Base-by-base conservation (phyloP, 2,888 invertebrate genomes). In the Meta bourneti region DNA sequence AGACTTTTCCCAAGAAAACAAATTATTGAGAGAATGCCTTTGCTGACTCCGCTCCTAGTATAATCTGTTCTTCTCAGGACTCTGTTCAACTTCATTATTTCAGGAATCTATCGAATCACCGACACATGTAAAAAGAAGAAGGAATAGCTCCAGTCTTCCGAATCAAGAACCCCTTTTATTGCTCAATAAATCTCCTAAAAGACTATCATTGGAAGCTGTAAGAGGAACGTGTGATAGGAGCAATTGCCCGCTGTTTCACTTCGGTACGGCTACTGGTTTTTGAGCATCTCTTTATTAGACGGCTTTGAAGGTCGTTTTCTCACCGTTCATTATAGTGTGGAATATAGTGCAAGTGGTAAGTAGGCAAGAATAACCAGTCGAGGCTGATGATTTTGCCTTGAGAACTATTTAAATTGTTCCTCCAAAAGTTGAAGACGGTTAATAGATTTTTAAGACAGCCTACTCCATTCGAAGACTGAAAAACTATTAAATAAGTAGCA, bases 131-230 rank as follows among this genome's bases (percentile, higher is more conserved):
- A 61, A 61, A 61, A 61, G 49, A 7, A 72, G 49, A 70, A 79
- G 61, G 19, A 4, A 7, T 20, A 34, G 19, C 82, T 71, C 52
- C 71, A 71, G n/a, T 34, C 51, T 82, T 19, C 70, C 71, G 71
- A 71, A 51, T 74, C 51, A 69, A 71, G 70, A 82, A 70, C 49
- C 49, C 20, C 51, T 71, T 86, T 86, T 78, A 86, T 86, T 78
- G 86, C 77, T 77, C 86, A 77, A 86, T 86, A 86, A 86, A 86
- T 84, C 69, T 78, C 51, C 78, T 70, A 78, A 86, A 86, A 78
- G 49, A 78, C 86, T 86, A 86, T 86, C 78, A 86, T 86, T 52
- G 77, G 70, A 7, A 7, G 20, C 13, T 69, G 77, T 69, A 86
- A 78, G 77, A 51, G 49, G 54, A 70, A 75, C 69, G 54, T 75